These are phyloP conservation scores for Chromis chromis DNA, from an alignment of 2,797 vertebrate genomes.

Conservation along the genomic window DNA sequence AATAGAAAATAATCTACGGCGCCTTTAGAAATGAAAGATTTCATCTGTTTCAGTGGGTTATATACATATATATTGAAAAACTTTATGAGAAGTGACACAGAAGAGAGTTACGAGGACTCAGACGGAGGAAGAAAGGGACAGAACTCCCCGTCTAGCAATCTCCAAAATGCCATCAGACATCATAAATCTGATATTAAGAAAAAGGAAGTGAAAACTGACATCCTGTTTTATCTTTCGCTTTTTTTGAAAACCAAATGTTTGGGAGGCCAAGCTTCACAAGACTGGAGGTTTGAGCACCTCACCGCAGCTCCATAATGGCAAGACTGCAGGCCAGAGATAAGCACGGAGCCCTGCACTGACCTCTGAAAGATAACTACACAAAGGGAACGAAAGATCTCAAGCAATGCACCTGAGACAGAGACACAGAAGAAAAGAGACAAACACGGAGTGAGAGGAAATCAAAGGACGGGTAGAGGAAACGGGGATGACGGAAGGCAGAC, in stretches of 20 bases:
- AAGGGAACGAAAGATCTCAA: conserved; percentile 16
- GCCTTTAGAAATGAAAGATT: no score
- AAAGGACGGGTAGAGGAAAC: conserved; percentile 6
- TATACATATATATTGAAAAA: not conserved
- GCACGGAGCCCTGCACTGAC: conserved; percentile 3
- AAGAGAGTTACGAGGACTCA: not conserved
- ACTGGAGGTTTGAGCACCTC: not conserved
- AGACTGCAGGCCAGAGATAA: conserved; percentile 16
- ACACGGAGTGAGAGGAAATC: conserved; percentile 23
- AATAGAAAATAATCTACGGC: no score
- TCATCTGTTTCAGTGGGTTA: no score
- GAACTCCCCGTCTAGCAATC: conserved; percentile 5
- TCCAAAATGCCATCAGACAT: conserved; percentile 44
- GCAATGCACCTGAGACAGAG: conserved; percentile 23
- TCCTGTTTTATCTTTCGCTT: conserved; percentile 9
- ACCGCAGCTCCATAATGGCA: not conserved
- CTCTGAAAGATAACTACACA: conserved; percentile 23
- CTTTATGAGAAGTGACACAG: not conserved
- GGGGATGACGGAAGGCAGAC: conserved; percentile 5
- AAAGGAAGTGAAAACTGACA: not conserved
- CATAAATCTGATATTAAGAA: conserved; percentile 12
- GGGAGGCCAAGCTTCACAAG: conserved; percentile 1
- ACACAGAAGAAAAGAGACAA: not conserved
- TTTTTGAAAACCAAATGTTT: conserved; percentile 16
- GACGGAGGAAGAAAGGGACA: conserved; percentile 1